These are phyloP conservation scores for Spongilla lacustris DNA, from an alignment of 37 sponge, comb jelly and placozoan genomes.

Conservation along the genomic window DNA sequence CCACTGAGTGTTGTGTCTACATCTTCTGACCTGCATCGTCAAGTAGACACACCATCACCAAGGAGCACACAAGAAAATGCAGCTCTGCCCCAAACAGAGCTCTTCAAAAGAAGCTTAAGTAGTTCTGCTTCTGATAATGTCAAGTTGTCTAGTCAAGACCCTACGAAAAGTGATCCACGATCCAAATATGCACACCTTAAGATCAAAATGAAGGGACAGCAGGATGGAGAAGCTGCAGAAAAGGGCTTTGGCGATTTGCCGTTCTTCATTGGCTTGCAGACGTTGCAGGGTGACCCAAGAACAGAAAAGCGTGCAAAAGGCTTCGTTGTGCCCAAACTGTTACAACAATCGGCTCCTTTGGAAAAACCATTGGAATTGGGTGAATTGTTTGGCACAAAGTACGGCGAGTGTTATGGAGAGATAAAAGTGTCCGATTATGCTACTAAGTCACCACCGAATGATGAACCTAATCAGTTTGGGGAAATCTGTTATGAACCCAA, in stretches of 20 bases:
- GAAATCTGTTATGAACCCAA: conserved; percentile 19
- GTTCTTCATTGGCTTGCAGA: not conserved
- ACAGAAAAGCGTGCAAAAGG: not conserved
- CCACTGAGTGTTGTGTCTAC: not conserved
- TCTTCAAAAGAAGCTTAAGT: not conserved
- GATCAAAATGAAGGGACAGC: conserved; percentile 44
- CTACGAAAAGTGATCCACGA: conserved; percentile 36
- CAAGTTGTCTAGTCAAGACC: not conserved
- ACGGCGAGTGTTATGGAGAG: not conserved
- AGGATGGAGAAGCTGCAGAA: not conserved
- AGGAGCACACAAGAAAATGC: conserved; percentile 8
- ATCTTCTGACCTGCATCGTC: not conserved
- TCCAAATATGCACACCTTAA: conserved; percentile 60
- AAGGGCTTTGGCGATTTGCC: not conserved
- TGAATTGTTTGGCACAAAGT: conserved; percentile 47
- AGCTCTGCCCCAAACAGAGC: not conserved
- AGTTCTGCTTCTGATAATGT: not conserved
- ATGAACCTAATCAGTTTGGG: conserved; percentile 19
- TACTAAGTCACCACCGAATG: not conserved
- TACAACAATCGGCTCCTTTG: conserved; percentile 38
- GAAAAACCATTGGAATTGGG: conserved; percentile 61
- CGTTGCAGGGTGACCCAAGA: not conserved
- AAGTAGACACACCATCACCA: not conserved
- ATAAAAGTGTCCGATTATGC: not conserved
- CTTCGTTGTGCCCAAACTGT: conserved; percentile 54